These are phyloP conservation scores for Octodon degus DNA, from an alignment of 2,113 vertebrate genomes.

Conservation along the genomic window DNA sequence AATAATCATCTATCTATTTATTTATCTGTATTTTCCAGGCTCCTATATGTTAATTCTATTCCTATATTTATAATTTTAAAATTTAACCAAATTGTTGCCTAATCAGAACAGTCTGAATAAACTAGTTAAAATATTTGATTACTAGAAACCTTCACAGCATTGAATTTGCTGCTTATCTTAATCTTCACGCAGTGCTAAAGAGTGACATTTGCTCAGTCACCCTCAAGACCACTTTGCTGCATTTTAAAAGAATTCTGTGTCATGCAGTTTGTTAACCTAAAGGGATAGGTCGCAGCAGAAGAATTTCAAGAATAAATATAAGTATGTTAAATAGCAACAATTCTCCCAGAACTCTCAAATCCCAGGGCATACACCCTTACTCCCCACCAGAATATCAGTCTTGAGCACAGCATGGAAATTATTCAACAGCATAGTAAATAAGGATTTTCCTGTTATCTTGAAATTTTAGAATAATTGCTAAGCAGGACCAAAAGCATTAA, in stretches of 20 bases:
- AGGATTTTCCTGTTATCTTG: not conserved
- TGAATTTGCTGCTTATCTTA: not conserved
- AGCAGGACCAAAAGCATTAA: not conserved
- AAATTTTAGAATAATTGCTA: not conserved
- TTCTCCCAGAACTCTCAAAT: not conserved
- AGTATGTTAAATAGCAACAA: not conserved
- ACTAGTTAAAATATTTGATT: not conserved
- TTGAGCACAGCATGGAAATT: not conserved
- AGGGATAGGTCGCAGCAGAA: not conserved
- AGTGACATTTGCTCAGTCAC: not conserved
- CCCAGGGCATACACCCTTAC: not conserved
- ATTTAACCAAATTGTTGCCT: not conserved
- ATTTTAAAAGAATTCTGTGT: slow-evolving; percentile 7
- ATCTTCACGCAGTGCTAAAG: not conserved
- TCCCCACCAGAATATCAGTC: not conserved
- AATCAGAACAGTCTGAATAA: not conserved
- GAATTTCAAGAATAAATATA: not conserved
- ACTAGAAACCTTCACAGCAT: not conserved
- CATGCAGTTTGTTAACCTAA: not conserved
- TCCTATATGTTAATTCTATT: not conserved
- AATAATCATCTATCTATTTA: not conserved
- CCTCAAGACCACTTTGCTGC: not conserved
- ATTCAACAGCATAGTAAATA: not conserved
- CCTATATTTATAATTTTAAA: slow-evolving; percentile 32
- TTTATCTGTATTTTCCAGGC: not conserved